Base-by-base conservation (phyloP, 2,888 invertebrate species). In the Formica aserva region DNA sequence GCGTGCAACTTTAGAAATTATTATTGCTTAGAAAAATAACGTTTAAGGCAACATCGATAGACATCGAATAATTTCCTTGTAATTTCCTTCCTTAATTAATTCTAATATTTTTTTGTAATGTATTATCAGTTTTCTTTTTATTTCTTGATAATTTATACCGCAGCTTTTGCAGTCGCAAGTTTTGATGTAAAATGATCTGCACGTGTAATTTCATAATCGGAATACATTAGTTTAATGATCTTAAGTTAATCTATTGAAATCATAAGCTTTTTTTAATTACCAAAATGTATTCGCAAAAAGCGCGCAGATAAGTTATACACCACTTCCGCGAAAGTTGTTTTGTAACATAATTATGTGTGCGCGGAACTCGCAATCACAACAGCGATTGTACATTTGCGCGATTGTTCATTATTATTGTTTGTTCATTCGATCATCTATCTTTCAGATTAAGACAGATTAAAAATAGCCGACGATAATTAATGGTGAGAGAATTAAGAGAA, bases 251-350 rank as follows among this genome's bases (percentile, higher is more conserved):
- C 2, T 38, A 22, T 15, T 8, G 41, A 66, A 45, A 66, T 41
- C 0, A 15, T 41, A 66, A 66, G 29, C 15, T 66, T 8, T 41
- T 66, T 45, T 66, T 45, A 66, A 66, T 26, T 66, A 41, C 3
- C 45, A 66, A 66, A 66, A 26, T 22, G 8, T 9, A 22, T 48
- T 65, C 55, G 45, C 9, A 85, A 76, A 83, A 85, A 86, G 66
- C 74, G 55, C 76, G 67, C 82, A 72, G 80, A 81, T 52, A 52
- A 26, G 52, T 76, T 3, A 48, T 55, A 60, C 62, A 65, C 57
- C 62, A 65, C 72, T 88, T 88, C 87, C 88, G 88, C 67, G 88
- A 88, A 88, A 88, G 88, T 88, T 83, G 57, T 63, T 75, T 75
- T 76, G 57, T 62, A 82, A 72, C 62, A 77, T 83, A 85, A 87